Percentiles rank a stretch among this genome's conserved stretches.
phyloP scores from a whole-genome alignment of 2,888 invertebrate species.

The Dicranocentrus wangi region DNA sequence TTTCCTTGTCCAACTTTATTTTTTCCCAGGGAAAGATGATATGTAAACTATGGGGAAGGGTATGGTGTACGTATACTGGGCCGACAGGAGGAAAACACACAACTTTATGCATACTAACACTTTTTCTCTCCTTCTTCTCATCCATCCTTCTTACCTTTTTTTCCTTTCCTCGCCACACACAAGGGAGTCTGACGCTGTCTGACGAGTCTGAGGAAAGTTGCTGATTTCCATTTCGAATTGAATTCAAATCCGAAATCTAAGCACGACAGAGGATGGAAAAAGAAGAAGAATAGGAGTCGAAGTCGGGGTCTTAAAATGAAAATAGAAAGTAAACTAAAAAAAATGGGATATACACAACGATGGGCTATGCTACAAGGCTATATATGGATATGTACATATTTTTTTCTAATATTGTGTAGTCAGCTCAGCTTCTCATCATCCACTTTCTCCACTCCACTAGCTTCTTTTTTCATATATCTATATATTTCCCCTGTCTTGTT shows the following conservation, averaged over 20 bases:
- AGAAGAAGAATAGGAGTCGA: too few species aligned
- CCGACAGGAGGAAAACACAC: neutral
- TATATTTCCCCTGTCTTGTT: neutral
- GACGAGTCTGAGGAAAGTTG: conserved; percentile 41
- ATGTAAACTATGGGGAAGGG: neutral
- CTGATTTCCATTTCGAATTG: conserved; percentile 64
- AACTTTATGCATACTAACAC: too few species aligned
- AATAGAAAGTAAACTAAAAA: conserved; percentile 47
- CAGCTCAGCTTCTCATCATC: conserved; percentile 54
- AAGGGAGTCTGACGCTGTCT: too few species aligned
- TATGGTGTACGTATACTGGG: too few species aligned
- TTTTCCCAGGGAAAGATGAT: neutral
- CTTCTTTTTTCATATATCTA: neutral
- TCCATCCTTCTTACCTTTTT: too few species aligned
- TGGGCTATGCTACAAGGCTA: neutral
- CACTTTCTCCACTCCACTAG: conserved; percentile 1
- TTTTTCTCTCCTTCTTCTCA: too few species aligned
- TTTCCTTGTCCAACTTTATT: conserved; percentile 2
- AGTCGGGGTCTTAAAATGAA: too few species aligned
- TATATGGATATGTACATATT: conserved; percentile 6
- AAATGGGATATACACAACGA: conserved; percentile 6
- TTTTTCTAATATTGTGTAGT: conserved; percentile 60
- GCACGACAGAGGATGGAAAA: neutral
- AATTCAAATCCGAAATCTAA: conserved; percentile 56
- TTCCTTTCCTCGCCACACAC: too few species aligned